phyloP scores from a whole-genome alignment of 2,113 vertebrate genomes.

The Steatornis caripensis region DNA sequence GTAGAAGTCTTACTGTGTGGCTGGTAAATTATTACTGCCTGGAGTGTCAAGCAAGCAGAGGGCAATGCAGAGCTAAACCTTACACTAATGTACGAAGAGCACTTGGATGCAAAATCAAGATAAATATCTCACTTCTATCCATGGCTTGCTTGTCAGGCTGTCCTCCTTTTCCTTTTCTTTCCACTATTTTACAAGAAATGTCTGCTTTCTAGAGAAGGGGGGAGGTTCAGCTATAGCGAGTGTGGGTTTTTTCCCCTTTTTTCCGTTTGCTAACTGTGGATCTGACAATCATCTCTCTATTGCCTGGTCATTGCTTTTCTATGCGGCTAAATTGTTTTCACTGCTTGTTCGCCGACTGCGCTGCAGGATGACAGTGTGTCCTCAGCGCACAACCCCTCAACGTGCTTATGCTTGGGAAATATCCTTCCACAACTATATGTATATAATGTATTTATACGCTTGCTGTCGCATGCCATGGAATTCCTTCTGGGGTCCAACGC shows the following conservation, averaged over 20 bases:
- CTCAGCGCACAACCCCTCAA: not conserved
- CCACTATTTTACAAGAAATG: not conserved
- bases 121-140: not conserved
- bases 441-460: not conserved
- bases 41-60: not conserved
- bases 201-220: not conserved
- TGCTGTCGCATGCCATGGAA: not conserved
- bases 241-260: not conserved
- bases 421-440: not conserved
- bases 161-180: not conserved
- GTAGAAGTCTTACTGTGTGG: not conserved
- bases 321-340: not conserved
- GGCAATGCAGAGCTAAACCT: not conserved
- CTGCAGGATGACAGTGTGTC: not conserved
- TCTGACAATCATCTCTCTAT: not conserved
- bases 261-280: not conserved
- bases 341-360: not conserved
- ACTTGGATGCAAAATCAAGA: not conserved
- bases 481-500: not conserved
- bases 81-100: not conserved
- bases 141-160: not conserved
- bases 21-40: not conserved
- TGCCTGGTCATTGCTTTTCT: not conserved
- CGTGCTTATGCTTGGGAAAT: not conserved
- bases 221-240: not conserved